Base-by-base conservation (phyloP, 2,888 invertebrate species). In the Orthonevra nobilis region DNA sequence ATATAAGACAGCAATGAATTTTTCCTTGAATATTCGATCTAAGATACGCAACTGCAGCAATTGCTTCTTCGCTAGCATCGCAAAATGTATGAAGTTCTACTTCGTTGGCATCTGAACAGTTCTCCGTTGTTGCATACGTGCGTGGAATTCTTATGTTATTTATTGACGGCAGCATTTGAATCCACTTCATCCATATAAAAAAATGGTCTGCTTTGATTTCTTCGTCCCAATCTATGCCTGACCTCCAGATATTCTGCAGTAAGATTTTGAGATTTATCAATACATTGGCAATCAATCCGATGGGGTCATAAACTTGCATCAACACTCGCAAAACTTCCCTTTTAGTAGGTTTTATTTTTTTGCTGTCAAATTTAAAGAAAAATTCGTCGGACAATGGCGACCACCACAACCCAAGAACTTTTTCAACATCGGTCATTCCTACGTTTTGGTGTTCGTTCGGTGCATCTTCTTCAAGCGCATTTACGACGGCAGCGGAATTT, bases 231-330 rank as follows among this genome's bases (percentile, higher is more conserved):
- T 14, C 1, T 3, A 54, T 32, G 7, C 34, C 20, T 15, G 28
- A 42, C 23, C 56, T 64, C 81, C 74, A 81, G 2, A 61, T 50
- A 3, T 54, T 26, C 40, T 63, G 66, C 0, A 66, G 10, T 7
- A 79, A 28, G 2, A 68, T 63, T 68, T 79, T 70, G 6, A 61
- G 5, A 17, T 68, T 42, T 2, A 79, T 32, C 14, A 69, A 23
- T 19, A 68, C 48, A 14, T 44, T 50, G 0, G 36, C 66, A 2
- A 72, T 30, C 3, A 77, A 17, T 0, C 77, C 66, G 32, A 66
- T 44, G 5, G 79, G 66, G 14, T 68, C 61, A 58, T 83, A 86
- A 6, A 85, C 42, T 2, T 83, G 84, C 84, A 82, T 85, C 7
- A 82, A 79, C 0, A 81, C 23, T 3, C 81, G 56, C 6, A 83